Evolutionary conservation across 2,797 vertebrate genomes (phyloP), one percentile per base, ranked within the genome.

Genomic region (Hippocampus kuda): DNA sequence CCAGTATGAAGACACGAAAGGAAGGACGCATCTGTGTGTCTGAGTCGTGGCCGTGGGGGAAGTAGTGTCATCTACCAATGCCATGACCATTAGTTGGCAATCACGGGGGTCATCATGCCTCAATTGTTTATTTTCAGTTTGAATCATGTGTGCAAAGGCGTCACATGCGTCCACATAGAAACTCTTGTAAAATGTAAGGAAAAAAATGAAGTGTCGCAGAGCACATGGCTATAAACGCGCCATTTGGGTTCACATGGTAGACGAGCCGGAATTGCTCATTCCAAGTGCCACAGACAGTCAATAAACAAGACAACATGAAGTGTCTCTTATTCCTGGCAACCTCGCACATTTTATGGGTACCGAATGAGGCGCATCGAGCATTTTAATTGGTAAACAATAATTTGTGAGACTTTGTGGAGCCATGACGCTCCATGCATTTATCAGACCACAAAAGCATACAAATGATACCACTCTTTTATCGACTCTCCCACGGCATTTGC

Each of bases 31-130:
- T 67, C 61, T 68, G 8, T 53, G 20, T 42, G 57, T 70, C 27
- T 76, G 7, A 56, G 53, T 56, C 11, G 56, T 54, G 70, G 69
- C 72, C 53, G 75, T 64, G 59, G 76, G 68, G 73, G 78, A 70
- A 70, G 34, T 38, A 38, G 7, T 38, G 34, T 75, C 62, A 70
- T 54, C 27, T n/a, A 61, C 10, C 16, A 51, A 65, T 59, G 69
- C 54, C 59, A 57, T 48, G 13, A 71, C 30, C 65, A 74, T 76
- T 57, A 70, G 68, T 15, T 79, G 73, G 67, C 60, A 73, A 53
- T 74, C 56, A 71, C 24, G 66, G n/a, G 48, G 49, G 9, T 11
- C 49, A 20, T 51, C 18, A 30, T 62, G 56, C 65, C 68, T 72
- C 11, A 38, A 61, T n/a, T 64, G 48, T 15, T 63, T 27, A 7